These are phyloP conservation scores for Cosmia pyralina DNA, from an alignment of 2,888 invertebrate genomes.

Conservation along the genomic window DNA sequence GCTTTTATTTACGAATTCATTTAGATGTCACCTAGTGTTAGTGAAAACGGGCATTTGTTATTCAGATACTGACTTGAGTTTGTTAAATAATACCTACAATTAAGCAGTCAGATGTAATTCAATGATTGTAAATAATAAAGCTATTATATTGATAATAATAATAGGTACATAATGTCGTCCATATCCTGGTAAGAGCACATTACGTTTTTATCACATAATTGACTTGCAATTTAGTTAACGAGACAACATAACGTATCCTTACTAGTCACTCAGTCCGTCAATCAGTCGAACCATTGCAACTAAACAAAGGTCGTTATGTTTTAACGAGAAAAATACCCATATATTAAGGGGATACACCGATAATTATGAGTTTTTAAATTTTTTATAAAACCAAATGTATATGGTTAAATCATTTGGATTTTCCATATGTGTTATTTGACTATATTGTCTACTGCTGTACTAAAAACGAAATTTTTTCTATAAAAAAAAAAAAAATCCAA, in stretches of 20 bases:
- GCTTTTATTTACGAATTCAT: neutral
- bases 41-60: neutral
- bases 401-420: too few relatives aligned
- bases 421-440: too few relatives aligned
- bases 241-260: constrained; percentile 58
- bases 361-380: too few relatives aligned
- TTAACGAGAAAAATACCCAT: constrained; percentile 65
- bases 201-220: constrained; percentile 53
- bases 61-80: neutral
- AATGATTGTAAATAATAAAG: constrained; percentile 9
- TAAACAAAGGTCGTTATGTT: constrained; percentile 50
- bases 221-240: constrained; percentile 52
- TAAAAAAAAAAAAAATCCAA: too few relatives aligned
- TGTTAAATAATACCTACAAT: constrained; percentile 6
- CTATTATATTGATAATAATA: constrained; percentile 11
- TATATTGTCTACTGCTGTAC: too few relatives aligned
- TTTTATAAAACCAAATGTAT: too few relatives aligned
- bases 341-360: constrained; percentile 57
- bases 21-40: neutral
- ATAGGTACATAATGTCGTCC: neutral
- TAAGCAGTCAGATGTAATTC: constrained; percentile 4
- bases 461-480: too few relatives aligned
- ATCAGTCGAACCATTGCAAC: constrained; percentile 36
- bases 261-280: constrained; percentile 53
- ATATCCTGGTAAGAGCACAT: constrained; percentile 55